phyloP scores from a whole-genome alignment of 2,888 invertebrate genomes.

The Pseudococcus viburni region DNA sequence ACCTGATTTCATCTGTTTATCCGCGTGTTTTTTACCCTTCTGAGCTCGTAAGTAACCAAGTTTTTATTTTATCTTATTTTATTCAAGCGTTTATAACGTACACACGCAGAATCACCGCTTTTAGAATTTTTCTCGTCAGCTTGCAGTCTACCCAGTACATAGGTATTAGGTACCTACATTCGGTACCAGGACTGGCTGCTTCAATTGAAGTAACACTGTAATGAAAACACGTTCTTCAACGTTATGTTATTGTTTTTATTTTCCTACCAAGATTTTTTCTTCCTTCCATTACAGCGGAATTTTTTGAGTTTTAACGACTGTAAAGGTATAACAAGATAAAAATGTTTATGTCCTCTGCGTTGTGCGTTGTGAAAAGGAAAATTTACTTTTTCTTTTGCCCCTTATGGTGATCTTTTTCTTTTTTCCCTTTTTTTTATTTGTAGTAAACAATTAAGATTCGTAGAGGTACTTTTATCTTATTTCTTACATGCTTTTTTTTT shows the following conservation, averaged over 20 bases:
- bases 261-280: background rate
- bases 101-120: background rate
- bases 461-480: background rate
- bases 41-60: background rate
- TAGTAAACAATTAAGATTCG: background rate
- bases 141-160: too few species aligned
- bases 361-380: background rate
- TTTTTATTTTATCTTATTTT: conserved; percentile 7
- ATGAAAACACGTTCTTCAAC: conserved; percentile 16
- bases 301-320: conserved; percentile 17
- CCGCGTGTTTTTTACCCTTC: background rate
- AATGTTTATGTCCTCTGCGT: background rate
- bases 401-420: background rate
- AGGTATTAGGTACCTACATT: too few species aligned
- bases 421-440: background rate
- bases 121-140: background rate
- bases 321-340: conserved; percentile 1
- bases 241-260: conserved; percentile 43
- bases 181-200: background rate
- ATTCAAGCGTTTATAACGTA: conserved; percentile 22
- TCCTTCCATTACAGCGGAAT: background rate
- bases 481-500: background rate
- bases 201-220: background rate
- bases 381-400: background rate
- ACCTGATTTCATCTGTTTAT: background rate